Conservation (phyloP, 2,888 invertebrate genomes). For the Portevinia maculata region DNA sequence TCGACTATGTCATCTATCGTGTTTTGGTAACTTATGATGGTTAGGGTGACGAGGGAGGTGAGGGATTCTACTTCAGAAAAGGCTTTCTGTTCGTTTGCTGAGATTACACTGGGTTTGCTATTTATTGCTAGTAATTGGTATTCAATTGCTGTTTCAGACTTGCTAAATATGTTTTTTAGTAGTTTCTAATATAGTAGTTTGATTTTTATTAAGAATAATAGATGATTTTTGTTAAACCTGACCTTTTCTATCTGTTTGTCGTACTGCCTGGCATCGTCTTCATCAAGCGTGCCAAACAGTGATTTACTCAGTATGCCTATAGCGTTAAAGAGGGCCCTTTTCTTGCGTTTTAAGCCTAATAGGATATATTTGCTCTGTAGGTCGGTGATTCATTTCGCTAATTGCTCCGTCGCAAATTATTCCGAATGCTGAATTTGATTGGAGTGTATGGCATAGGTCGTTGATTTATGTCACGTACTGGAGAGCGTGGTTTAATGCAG, state of each 20-base stretch:
- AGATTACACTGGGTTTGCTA: not conserved
- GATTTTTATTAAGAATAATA: slow-evolving; percentile 12
- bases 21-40: slow-evolving; percentile 38
- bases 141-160: slow-evolving; percentile 22
- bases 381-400: too few relatives aligned
- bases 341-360: too few relatives aligned
- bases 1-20: slow-evolving; percentile 9
- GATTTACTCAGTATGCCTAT: too few relatives aligned
- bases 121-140: slow-evolving; percentile 22
- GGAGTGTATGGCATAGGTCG: too few relatives aligned
- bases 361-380: too few relatives aligned
- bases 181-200: slow-evolving; percentile 21
- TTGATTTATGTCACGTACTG: too few relatives aligned
- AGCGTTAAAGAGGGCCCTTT: too few relatives aligned
- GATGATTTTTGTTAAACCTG: slow-evolving; percentile 12
- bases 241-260: slow-evolving; percentile 27
- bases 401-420: too few relatives aligned
- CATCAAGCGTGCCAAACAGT: too few relatives aligned
- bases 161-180: slow-evolving; percentile 18
- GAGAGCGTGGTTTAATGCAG: too few relatives aligned
- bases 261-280: too few relatives aligned
- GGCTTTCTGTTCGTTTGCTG: slow-evolving; percentile 8
- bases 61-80: slow-evolving; percentile 18
- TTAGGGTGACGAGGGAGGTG: slow-evolving; percentile 16
- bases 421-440: too few relatives aligned